Conservation (phyloP, 53 echinoderm and acorn worm genomes). For the Mesocentrotus franciscanus region DNA sequence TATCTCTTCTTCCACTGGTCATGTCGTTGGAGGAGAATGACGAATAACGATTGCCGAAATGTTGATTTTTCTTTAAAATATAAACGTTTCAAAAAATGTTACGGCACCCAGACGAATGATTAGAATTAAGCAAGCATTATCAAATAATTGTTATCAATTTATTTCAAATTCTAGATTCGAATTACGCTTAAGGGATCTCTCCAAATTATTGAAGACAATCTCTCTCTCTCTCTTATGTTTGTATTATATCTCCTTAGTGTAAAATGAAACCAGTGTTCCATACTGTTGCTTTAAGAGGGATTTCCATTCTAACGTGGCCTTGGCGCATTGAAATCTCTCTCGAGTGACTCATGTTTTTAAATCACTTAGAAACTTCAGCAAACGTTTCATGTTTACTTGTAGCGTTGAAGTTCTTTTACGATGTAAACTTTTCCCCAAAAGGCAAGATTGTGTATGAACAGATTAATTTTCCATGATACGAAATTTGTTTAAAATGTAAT, state of each 20-base stretch:
- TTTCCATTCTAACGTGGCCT: background rate
- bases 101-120: constrained; percentile 10
- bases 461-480: no score
- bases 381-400: background rate
- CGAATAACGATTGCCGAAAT: background rate
- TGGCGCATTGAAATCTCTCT: background rate
- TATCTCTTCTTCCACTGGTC: background rate
- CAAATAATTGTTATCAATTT: background rate
- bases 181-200: background rate
- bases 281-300: background rate
- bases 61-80: background rate
- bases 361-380: background rate
- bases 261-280: constrained; percentile 16
- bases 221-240: background rate
- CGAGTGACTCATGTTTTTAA: no score
- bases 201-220: background rate
- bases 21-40: background rate
- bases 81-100: background rate
- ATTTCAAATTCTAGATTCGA: background rate
- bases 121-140: background rate
- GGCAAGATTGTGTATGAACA: background rate
- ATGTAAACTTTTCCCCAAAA: background rate
- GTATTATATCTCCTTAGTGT: background rate
- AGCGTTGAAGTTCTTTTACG: background rate
- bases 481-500: no score